phyloP scores from a whole-genome alignment of 1,140 invertebrate species.

The Drosophila micromelanica region DNA sequence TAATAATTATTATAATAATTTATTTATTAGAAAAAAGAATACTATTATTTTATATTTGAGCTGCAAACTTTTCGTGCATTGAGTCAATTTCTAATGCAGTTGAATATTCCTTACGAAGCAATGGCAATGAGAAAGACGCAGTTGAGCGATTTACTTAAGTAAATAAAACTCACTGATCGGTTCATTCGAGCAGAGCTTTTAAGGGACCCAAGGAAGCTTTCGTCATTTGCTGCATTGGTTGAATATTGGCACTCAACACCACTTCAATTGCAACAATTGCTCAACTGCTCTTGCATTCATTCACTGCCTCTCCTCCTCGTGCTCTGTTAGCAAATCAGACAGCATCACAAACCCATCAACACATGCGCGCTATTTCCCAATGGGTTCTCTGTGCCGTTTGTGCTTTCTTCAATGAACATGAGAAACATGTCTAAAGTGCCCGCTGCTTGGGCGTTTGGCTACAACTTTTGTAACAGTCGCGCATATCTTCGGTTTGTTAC shows the following conservation, averaged over 20 bases:
- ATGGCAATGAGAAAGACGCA: too few relatives aligned
- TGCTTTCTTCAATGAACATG: constrained; percentile 74
- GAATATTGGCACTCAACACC: not conserved
- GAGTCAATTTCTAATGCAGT: too few relatives aligned
- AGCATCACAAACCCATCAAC: constrained; percentile 37
- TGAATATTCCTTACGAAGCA: too few relatives aligned
- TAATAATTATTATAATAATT: too few relatives aligned
- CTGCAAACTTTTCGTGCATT: too few relatives aligned
- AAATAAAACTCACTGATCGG: not conserved
- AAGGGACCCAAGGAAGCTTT: not conserved
- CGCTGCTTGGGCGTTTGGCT: constrained; percentile 57
- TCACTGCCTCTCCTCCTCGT: not conserved
- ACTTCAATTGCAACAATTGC: not conserved
- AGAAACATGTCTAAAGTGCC: constrained; percentile 53
- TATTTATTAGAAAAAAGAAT: too few relatives aligned
- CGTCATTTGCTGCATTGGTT: not conserved
- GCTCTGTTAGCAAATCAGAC: constrained; percentile 7
- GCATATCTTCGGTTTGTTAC: constrained; percentile 44
- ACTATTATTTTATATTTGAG: not conserved
- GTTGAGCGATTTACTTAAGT: too few relatives aligned
- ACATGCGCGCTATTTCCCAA: constrained; percentile 53
- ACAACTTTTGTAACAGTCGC: constrained; percentile 72
- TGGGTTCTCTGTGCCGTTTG: constrained; percentile 37
- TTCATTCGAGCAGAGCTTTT: not conserved
- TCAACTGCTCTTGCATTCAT: constrained; percentile 3